A percentile compares a stretch with the other conserved stretches of the same genome.
Evolutionary conservation across 2,113 vertebrate species (phyloP).

Genomic region (Myiopsitta monachus): DNA sequence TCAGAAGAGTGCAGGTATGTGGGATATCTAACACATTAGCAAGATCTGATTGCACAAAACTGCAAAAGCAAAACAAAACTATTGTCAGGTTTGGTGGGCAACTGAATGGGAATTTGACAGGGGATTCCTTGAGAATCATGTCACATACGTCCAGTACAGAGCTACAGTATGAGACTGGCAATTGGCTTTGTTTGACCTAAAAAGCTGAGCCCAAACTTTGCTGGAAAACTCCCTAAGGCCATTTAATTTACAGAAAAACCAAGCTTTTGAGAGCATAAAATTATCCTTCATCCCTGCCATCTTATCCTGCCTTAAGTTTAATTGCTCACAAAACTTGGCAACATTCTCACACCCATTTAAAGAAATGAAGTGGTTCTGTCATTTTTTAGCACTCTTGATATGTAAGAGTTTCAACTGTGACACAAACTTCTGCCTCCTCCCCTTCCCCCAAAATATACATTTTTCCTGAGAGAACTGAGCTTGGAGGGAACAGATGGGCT

Average conservation of each 20-base stretch:
- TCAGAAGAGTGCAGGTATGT: not conserved
- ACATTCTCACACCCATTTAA: slow-evolving; percentile 45
- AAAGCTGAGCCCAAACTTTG: slow-evolving; percentile 40
- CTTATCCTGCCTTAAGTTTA: slow-evolving; percentile 61
- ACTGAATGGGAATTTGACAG: not conserved
- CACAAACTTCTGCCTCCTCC: slow-evolving; percentile 25
- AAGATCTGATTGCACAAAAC: not conserved
- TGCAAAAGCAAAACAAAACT: not conserved
- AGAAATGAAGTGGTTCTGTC: slow-evolving; percentile 67
- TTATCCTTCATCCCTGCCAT: slow-evolving; percentile 54
- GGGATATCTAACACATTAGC: not conserved
- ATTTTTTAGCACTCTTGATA: slow-evolving; percentile 56
- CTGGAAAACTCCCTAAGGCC: slow-evolving; percentile 63
- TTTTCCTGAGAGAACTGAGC: slow-evolving; percentile 40
- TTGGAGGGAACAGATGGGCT: slow-evolving; percentile 40
- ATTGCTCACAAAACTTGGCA: slow-evolving; percentile 63
- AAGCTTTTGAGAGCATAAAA: slow-evolving; percentile 59
- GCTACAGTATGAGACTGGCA: not conserved
- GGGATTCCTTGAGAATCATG: not conserved
- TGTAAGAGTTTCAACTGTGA: slow-evolving; percentile 42
- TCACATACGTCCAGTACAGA: not conserved
- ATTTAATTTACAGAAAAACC: slow-evolving; percentile 64
- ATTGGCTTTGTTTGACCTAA: not conserved
- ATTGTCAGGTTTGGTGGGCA: not conserved
- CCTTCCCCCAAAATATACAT: slow-evolving; percentile 36